These are phyloP conservation scores for Haemorhous mexicanus DNA, from an alignment of 2,113 vertebrate species.

Conservation along the genomic window DNA sequence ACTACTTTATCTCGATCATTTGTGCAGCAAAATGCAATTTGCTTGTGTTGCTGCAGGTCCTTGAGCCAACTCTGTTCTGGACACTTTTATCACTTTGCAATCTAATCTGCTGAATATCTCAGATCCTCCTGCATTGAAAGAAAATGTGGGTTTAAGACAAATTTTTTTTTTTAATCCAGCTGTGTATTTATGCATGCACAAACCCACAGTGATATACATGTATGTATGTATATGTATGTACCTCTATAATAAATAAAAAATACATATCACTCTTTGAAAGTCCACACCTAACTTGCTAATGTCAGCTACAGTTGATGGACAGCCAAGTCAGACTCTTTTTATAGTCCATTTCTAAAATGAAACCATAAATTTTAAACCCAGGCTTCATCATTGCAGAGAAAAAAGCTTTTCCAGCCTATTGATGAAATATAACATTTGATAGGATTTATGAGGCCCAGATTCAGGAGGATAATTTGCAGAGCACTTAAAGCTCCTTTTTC, in stretches of 20 bases:
- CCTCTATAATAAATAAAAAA: conserved; percentile 19
- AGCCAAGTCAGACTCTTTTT: conserved; percentile 77
- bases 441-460: conserved; percentile 82
- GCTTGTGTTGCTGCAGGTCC: conserved; percentile 27
- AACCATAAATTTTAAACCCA: conserved; percentile 83
- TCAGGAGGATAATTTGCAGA: conserved; percentile 83
- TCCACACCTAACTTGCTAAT: conserved; percentile 71
- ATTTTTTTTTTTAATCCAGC: neutral
- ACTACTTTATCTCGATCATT: conserved; percentile 38
- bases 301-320: conserved; percentile 73
- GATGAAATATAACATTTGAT: conserved; percentile 82
- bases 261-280: conserved; percentile 37
- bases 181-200: neutral
- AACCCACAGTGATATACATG: neutral
- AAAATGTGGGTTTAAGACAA: neutral
- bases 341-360: conserved; percentile 87
- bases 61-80: conserved; percentile 16
- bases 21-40: conserved; percentile 45
- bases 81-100: conserved; percentile 64
- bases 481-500: conserved; percentile 81
- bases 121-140: conserved; percentile 41
- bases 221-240: neutral
- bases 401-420: conserved; percentile 77
- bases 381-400: conserved; percentile 74
- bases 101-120: conserved; percentile 35